A percentile compares a stretch with the other conserved stretches of the same genome.
phyloP scores from a whole-genome alignment of 2,888 invertebrate species.

The Temnothorax ravouxi region DNA sequence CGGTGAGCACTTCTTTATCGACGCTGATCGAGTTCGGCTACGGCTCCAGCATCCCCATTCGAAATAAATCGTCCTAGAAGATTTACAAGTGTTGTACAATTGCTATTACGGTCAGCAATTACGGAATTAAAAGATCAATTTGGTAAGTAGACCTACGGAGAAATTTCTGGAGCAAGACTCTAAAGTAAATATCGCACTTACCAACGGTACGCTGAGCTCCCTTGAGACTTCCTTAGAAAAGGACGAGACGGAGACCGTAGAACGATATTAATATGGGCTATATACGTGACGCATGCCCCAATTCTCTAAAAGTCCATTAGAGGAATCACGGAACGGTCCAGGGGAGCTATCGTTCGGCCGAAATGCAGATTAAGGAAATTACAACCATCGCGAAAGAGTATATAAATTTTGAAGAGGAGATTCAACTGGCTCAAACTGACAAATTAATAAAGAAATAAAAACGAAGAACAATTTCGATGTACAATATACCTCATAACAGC shows the following conservation, averaged over 20 bases:
- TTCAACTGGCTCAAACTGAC: neutral
- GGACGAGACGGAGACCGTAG: constrained; percentile 53
- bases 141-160: constrained; percentile 31
- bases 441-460: constrained; percentile 7
- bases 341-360: constrained; percentile 61
- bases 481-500: neutral
- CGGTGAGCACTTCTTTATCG: too few relatives aligned
- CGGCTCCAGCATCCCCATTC: too few relatives aligned
- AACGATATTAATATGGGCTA: constrained; percentile 76
- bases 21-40: too few relatives aligned
- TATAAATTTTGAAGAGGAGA: constrained; percentile 9
- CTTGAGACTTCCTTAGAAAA: constrained; percentile 35
- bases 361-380: constrained; percentile 51
- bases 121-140: constrained; percentile 56
- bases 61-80: constrained; percentile 23
- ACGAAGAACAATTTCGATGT: neutral
- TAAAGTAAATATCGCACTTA: constrained; percentile 54
- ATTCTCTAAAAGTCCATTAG: constrained; percentile 82
- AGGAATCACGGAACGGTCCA: constrained; percentile 61
- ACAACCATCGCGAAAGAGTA: neutral
- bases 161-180: constrained; percentile 43
- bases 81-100: constrained; percentile 15
- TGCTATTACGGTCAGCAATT: constrained; percentile 33
- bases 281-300: constrained; percentile 80
- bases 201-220: constrained; percentile 33